Conservation (phyloP, 2,888 invertebrate genomes). For the Sarcophaga subvicina region DNA sequence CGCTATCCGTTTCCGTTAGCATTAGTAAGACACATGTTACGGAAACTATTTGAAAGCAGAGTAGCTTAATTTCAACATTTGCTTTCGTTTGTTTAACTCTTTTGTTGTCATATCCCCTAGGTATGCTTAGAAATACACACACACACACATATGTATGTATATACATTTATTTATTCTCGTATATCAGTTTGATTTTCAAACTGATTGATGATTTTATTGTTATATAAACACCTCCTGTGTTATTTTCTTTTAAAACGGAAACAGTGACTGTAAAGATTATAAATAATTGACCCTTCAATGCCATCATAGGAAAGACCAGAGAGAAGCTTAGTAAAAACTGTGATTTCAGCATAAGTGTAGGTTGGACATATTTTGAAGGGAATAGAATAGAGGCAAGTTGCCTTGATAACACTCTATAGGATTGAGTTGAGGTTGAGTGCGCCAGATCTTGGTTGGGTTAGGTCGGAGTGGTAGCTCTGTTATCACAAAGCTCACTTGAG, state of each 20-base stretch:
- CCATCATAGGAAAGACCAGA: not conserved
- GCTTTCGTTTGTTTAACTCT: constrained; percentile 5
- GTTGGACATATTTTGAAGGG: too few species aligned
- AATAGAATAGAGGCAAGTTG: too few species aligned
- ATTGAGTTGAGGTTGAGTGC: too few species aligned
- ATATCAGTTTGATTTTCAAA: too few species aligned
- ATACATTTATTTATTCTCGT: too few species aligned
- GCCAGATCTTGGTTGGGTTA: too few species aligned
- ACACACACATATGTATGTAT: not conserved
- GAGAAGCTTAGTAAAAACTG: not conserved
- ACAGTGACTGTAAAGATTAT: not conserved
- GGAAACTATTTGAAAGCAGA: constrained; percentile 43
- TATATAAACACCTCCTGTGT: not conserved
- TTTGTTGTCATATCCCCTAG: not conserved
- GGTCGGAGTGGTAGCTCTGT: too few species aligned
- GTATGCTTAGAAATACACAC: too few species aligned
- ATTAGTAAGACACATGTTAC: constrained; percentile 35
- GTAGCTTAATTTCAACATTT: not conserved
- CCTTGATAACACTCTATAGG: too few species aligned
- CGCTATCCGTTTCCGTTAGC: constrained; percentile 49
- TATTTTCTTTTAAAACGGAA: not conserved
- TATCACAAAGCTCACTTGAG: too few species aligned
- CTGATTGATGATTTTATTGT: not conserved
- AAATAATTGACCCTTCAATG: constrained; percentile 14
- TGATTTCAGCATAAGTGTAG: too few species aligned